Percentiles rank a stretch among this genome's conserved stretches.
These are phyloP conservation scores for Dryadula phaetusa DNA, from an alignment of 2,888 invertebrate genomes.

Conservation along the genomic window DNA sequence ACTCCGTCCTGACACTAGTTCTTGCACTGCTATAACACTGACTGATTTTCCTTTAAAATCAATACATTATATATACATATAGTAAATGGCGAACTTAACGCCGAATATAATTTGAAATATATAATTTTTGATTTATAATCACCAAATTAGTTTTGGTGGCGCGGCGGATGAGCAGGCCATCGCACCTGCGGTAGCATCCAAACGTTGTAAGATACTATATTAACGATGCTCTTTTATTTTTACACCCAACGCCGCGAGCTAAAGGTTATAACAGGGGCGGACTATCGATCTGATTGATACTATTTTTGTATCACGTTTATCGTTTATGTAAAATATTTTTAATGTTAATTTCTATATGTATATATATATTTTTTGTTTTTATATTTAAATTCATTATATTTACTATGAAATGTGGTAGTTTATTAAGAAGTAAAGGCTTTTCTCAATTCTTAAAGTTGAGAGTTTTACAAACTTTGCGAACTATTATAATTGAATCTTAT, in stretches of 20 bases:
- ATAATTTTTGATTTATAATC: conserved; percentile 6
- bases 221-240: conserved; percentile 81
- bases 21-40: no score
- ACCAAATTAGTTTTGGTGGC: conserved; percentile 46
- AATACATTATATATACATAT: no score
- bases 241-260: conserved; percentile 79
- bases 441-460: no score
- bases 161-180: conserved; percentile 50
- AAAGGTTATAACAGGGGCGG: conserved; percentile 78
- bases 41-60: no score
- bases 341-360: background rate
- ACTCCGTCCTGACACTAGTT: no score
- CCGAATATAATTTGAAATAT: background rate
- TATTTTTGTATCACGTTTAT: background rate
- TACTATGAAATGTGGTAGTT: background rate
- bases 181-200: conserved; percentile 55
- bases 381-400: background rate
- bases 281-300: conserved; percentile 46
- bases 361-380: background rate
- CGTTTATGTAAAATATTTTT: background rate
- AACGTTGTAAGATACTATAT: conserved; percentile 75
- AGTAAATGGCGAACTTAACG: no score
- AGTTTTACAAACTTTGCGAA: no score
- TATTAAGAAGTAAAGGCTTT: no score
- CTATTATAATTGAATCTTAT: no score